Evolutionary conservation across 2,888 invertebrate genomes (phyloP), one percentile per base, ranked within the genome.

Genomic region (Meteorus cinctellus): DNA sequence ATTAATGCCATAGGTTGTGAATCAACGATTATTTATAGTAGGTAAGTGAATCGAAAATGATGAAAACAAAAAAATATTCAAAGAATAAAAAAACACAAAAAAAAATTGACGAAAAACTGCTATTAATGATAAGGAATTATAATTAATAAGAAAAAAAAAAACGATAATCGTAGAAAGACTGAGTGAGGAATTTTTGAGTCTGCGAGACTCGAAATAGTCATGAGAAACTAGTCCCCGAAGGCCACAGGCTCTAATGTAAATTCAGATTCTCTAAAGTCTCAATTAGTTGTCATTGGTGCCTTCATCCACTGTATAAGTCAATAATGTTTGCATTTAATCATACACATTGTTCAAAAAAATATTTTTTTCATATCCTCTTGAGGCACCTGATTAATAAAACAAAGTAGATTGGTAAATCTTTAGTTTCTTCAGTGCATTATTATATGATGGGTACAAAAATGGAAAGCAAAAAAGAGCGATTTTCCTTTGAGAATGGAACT

Each of bases 141-240:
- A 89, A 88, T 89, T 77, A 77, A 62, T 74, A 67, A 76, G 65
- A 63, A 74, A 66, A 24, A 24, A 24, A 74, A 69, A 59, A 65
- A 75, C 48, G 65, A 65, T 19, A 68, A 67, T 72, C 48, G 68
- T 75, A 85, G 83, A 85, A 87, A 88, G 87, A 88, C 87, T 87
- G 88, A 88, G 83, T 82, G 81, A 83, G 81, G 82, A 24, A 82
- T 80, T 81, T 82, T 80, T 77, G 82, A 82, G 85, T 83, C 79
- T 79, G 70, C 77, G 79, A 78, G 85, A 82, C 86, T 86, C 87
- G 84, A 83, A 85, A 86, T 88, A 89, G 89, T 89, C 88, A 87
- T 87, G 81, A 84, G 80, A 85, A 88, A 88, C 88, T 88, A 89
- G 88, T 88, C 88, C 83, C 81, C 81, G 83, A 84, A 84, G 85